Evolutionary conservation across 2,113 vertebrate species (phyloP), one percentile per base, ranked within the genome.

Genomic region (Corynorhinus townsendii): DNA sequence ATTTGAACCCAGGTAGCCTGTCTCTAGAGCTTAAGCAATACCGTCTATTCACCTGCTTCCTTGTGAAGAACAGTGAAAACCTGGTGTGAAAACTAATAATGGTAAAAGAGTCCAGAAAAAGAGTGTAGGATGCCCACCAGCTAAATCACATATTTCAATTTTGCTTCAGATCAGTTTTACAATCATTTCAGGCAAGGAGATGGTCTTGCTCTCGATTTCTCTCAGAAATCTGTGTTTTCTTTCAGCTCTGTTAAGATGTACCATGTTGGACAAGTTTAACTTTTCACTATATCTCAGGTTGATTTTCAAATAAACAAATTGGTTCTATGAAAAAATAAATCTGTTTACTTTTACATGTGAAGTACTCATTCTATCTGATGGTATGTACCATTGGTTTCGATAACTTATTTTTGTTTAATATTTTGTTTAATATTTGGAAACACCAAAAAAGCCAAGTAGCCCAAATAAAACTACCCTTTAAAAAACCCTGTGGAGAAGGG

Each of bases 311-410:
- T 66, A 91, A 94, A 76, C 64, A 84, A 69, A 77, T 38, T 85
- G 38, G 6, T 69, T 54, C 40, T 26, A 73, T 49, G 76, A 93
- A 89, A 76, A 89, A 95, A 89, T 16, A 71, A 90, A 85, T 28
- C 43, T 79, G 75, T 71, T 45, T 80, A 49, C 17, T 88, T 93
- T 94, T n/a, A 95, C 94, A 90, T 84, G 30, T 91, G 35, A 81
- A 81, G 3, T 47, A 59, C 73, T 52, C 52, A 72, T 83, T 91
- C 49, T 81, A 38, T 59, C 43, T 30, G 7, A 47, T 86, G 24
- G 22, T 68, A 38, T 1, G 33, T 43, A 81, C 1, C 28, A 19
- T 43, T 83, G 68, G 52, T 69, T 91, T 96, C 88, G 28, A 81
- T 85, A 56, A 43, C 1, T 20, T 40, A 8, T 40, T 68, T 85